Evolutionary conservation across 2,113 vertebrate species (phyloP), one percentile per base, ranked within the genome.

Genomic region (Brachyhypopomus gauderio): DNA sequence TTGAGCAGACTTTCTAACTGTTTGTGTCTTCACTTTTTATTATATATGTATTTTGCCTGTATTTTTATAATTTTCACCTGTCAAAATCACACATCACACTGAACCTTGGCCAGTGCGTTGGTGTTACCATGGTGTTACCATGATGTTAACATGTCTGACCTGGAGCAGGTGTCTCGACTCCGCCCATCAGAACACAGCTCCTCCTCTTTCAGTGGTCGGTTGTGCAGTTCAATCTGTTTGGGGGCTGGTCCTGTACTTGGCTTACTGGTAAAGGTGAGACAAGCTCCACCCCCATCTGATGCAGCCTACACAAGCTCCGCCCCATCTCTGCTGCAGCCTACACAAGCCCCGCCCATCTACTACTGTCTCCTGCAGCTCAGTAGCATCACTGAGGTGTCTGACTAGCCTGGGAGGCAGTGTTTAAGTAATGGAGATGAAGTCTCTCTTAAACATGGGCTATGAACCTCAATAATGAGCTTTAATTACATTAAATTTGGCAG

Each of bases 11-110:
- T 60, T 62, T 55, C n/a, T 55, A 19, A 67, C 63, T 22, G 41
- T n/a, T n/a, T n/a, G n/a, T 59, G 30, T 60, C 59, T 79, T 41
- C 34, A 60, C 5, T 1, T 71, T 79, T 78, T 71, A 30, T 30
- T 30, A 30, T 30, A 30, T 30, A 41, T 79, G 70, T 78, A 69
- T 78, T 69, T 78, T 69, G 69, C 38, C 64, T 27, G 75, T 67
- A 25, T 55, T 36, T 38, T 20, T 41, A 41, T 38, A 64, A 78
- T 70, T 71, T 71, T 59, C 59, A 7, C 38, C 36, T 70, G 36
- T 59, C 7, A 71, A 59, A 4, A 4, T 8, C 17, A 58, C 41
- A 59, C 70, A 62, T 59, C 55, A 5, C 66, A 45, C 67, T 79
- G 67, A 62, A 45, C 66, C 36, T 11, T n/a, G 2, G 17, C 34